Evolutionary conservation across 2,888 invertebrate genomes (phyloP), one percentile per base, ranked within the genome.

Genomic region (Rhimphoctona megacephalus): DNA sequence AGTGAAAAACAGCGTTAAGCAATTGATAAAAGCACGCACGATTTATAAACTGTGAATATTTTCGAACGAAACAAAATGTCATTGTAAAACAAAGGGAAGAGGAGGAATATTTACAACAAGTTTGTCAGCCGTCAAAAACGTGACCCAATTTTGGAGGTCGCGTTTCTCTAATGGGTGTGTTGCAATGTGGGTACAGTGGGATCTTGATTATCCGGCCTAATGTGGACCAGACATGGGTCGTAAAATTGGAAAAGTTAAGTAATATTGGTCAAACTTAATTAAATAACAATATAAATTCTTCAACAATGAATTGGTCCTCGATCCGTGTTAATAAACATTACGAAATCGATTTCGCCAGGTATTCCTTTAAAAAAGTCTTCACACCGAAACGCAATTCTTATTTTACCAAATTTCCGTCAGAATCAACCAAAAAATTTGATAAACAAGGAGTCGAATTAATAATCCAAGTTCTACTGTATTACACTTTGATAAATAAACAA

Each of bases 111-210:
- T 73, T 54, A 72, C 19, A 57, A 33, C 43, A 17, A 69, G 77
- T 54, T 74, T 61, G 33, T 72, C 70, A 70, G 69, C 30, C 46
- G 70, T 64, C 57, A 36, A 52, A 46, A 78, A 69, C 74, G 78
- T 78, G 78, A 81, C 78, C 82, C 79, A 77, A 82, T 82, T 85
- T 69, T 43, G 67, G 79, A 82, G 57, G 74, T 76, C 61, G 30
- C 70, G 39, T 49, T 64, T 73, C n/a, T 79, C 73, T 76, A 80
- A 74, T 69, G 69, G 36, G 72, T 33, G 52, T 52, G 54, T 8
- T 36, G 39, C 39, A 54, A 43, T 80, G 22, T n/a, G 64, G 64
- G 25, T 77, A 70, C 61, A 61, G 61, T 61, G 61, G 61, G 30
- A 7, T 30, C 61, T 61, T 30, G 61, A 30, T 61, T 61, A 61